phyloP scores from a whole-genome alignment of 2,888 invertebrate genomes.

The Junonia oenone region DNA sequence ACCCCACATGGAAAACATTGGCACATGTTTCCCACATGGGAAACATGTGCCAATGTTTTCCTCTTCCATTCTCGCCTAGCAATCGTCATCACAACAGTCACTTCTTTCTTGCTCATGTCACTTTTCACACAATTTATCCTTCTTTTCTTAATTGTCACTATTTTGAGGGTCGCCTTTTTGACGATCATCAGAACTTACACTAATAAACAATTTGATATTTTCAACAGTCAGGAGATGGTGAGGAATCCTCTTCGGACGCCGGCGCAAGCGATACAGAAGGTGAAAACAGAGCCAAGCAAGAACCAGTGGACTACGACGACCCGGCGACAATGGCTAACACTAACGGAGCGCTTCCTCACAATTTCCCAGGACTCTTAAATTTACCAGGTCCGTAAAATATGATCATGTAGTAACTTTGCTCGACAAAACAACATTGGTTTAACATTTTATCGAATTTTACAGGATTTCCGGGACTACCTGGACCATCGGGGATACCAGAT shows the following conservation, averaged over 20 bases:
- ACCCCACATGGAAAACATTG: too few relatives aligned
- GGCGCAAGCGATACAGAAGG: constrained; percentile 86
- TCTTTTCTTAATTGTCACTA: too few relatives aligned
- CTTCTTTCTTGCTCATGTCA: too few relatives aligned
- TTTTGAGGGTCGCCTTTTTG: too few relatives aligned
- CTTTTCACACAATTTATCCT: too few relatives aligned
- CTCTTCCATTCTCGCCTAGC: too few relatives aligned
- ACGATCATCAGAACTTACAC: too few relatives aligned
- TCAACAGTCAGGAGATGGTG: constrained; percentile 78
- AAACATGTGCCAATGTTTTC: too few relatives aligned
- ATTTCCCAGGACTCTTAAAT: constrained; percentile 89
- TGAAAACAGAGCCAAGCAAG: constrained; percentile 84
- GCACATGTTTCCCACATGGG: too few relatives aligned
- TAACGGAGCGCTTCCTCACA: constrained; percentile 83
- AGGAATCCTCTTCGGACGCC: constrained; percentile 92
- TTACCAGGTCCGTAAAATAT: constrained; percentile 82
- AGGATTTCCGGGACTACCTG: constrained; percentile 87
- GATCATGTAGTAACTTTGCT: not conserved
- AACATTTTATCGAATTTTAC: constrained; percentile 40
- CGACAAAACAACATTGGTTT: not conserved
- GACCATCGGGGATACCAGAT: constrained; percentile 92
- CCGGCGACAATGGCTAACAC: constrained; percentile 82
- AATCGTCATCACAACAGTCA: too few relatives aligned
- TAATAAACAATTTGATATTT: too few relatives aligned
- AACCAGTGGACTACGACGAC: constrained; percentile 85